Percentiles rank a stretch among this genome's conserved stretches.
Evolutionary conservation across 2,888 invertebrate species (phyloP).

Genomic region (Sinotaia quadrata): DNA sequence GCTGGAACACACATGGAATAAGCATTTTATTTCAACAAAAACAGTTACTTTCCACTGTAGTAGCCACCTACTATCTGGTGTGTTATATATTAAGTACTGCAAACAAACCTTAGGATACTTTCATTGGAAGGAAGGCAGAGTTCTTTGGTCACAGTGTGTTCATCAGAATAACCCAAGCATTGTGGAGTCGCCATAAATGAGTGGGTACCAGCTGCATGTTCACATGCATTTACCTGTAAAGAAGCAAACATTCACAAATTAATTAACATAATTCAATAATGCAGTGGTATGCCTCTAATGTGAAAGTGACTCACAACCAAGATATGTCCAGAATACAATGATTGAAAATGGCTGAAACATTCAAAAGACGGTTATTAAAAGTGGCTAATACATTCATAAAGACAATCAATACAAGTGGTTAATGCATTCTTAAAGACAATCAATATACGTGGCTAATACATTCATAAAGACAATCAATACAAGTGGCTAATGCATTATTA

Average conservation of each 20-base stretch:
- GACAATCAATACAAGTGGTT: too few species aligned
- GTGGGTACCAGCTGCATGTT: slow-evolving; percentile 76
- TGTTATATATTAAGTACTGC: neutral
- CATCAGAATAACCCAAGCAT: slow-evolving; percentile 57
- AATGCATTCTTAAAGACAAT: too few species aligned
- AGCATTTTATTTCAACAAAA: neutral
- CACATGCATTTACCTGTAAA: slow-evolving; percentile 79
- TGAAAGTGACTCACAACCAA: neutral
- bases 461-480: too few species aligned
- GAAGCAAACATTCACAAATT: neutral
- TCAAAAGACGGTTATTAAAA: too few species aligned
- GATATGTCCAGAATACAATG: too few species aligned
- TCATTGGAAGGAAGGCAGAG: slow-evolving; percentile 64
- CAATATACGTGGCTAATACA: too few species aligned
- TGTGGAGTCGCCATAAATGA: slow-evolving; percentile 70
- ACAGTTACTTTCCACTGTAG: neutral
- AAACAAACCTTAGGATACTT: slow-evolving; percentile 56
- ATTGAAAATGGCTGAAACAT: too few species aligned
- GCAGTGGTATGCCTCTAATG: neutral
- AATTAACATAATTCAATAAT: neutral
- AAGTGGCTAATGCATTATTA: too few species aligned
- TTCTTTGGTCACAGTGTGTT: slow-evolving; percentile 50
- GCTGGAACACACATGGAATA: slow-evolving; percentile 54
- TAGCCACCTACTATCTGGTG: neutral
- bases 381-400: too few species aligned